phyloP scores from a whole-genome alignment of 1,140 invertebrate species.

The Nephila pilipes region DNA sequence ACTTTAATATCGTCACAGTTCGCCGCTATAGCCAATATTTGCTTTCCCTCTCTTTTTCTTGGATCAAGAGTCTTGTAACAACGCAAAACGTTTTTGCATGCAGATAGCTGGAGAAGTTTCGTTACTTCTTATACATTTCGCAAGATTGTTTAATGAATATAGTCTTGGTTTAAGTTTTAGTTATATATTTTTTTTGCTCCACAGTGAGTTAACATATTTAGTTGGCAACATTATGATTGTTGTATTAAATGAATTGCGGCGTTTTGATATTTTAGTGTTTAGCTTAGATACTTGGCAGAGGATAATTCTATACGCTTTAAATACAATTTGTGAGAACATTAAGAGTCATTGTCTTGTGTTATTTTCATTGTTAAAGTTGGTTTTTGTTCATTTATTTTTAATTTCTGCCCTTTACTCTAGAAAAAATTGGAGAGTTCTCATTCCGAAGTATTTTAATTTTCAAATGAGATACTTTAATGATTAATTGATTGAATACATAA shows the following conservation, averaged over 20 bases:
- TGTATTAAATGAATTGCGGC: not conserved
- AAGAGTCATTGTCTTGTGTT: not conserved
- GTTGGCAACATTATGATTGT: not conserved
- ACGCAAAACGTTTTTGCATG: not conserved
- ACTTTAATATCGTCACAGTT: constrained; percentile 38
- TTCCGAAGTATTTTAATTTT: not conserved
- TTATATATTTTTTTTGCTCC: not conserved
- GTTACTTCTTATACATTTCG: not conserved
- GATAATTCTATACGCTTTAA: not conserved
- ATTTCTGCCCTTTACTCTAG: not conserved
- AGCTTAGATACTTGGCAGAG: not conserved
- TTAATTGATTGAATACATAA: too few relatives aligned
- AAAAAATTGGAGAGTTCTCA: not conserved
- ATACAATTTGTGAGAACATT: not conserved
- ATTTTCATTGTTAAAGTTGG: not conserved
- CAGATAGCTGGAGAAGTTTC: not conserved
- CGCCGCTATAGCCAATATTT: constrained; percentile 45
- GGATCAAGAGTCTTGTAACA: not conserved
- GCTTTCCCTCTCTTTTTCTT: not conserved
- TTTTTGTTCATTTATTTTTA: not conserved
- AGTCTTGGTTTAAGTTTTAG: not conserved
- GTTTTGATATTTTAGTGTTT: not conserved
- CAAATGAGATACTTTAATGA: not conserved
- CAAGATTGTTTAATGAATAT: not conserved
- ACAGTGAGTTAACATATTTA: not conserved